Base-by-base conservation (phyloP, 2,113 vertebrate genomes). In the Rhinolophus ferrumequinum region DNA sequence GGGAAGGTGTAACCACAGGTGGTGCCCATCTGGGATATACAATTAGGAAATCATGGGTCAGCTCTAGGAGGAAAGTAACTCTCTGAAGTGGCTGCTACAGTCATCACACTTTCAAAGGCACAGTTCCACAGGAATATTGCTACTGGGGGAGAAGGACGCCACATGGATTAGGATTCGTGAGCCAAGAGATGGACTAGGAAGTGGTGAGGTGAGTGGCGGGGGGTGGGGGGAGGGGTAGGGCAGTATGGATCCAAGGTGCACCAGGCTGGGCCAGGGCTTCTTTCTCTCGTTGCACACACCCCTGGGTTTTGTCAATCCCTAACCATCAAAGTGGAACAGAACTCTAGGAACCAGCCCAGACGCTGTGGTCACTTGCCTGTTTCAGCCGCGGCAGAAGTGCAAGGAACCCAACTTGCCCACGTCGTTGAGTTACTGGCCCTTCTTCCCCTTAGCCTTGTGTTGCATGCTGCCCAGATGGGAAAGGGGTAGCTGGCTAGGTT, bases 1-100 rank as follows among this genome's bases (percentile, higher is more conserved):
- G 50, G 47, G 72, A 28, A 80, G 95, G 93, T 79, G 30, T 8
- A 88, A 56, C 64, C 72, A 96, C 95, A 97, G 91, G 91, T 96
- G 97, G 91, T 30, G 15, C 60, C 96, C 97, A 98, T 95, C 93
- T 97, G 97, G 97, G 80, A 56, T 15, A 12, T 14, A 64, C 77
- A 38, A 73, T 44, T 70, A 79, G 41, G 88, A 87, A 91, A 54
- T 35, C 72, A 69, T 0, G 3, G 87, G 91, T 73, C 83, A 88
- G 84, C 87, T 72, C 38, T 14, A 54, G 89, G 91, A 60, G 47
- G 19, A 88, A 22, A 94, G 94, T 12, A 60, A 12, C 66, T 62
- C 90, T 93, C 85, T 93, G 47, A 80, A 93, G 94, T 52, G 85
- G 89, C 82, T 88, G 85, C 75, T 54, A 3, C 3, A 73, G 86